Base-by-base conservation (phyloP, 2,888 invertebrate species). In the Lasioglossum pauxillum region DNA sequence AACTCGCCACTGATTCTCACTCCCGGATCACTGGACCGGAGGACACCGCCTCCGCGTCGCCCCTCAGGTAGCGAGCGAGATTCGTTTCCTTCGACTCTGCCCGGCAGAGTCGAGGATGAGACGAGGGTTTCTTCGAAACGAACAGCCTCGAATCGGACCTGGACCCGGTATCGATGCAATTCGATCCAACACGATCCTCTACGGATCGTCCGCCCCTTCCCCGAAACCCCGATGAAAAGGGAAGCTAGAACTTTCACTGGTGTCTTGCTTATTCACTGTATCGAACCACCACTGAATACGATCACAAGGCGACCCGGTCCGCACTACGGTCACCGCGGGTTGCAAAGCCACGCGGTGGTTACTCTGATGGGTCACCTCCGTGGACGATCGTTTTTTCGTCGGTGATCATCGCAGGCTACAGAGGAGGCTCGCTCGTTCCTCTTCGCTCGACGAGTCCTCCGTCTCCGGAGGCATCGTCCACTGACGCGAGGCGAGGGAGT, bases 401-500 rank as follows among this genome's bases (percentile, higher is more conserved):
- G 44, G 49, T 60, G 67, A 80, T 71, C 49, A 57, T 64, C 27
- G 38, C 53, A 27, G 35, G 46, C 16, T 41, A 23, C 71, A 23
- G 38, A 74, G 76, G 80, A 85, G 82, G 69, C 71, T 71, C 83
- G 80, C 82, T 81, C 80, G 82, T 75, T 87, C 82, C 85, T 89
- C 85, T 85, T 88, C 72, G 75, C 80, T 86, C 84, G 87, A 38
- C 90, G 92, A 89, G 91, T 90, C 91, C 83, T 86, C 92, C 91
- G 87, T 91, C 92, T 88, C 89, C 92, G 89, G 89, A 90, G 90
- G 91, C 92, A 91, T 90, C 90, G 91, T 90, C 90, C 86, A 91
- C 91, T 91, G 91, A 90, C 91, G 90, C 92, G 91, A 91, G 90
- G 93, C 93, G 94, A 94, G 94, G 94, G 94, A 94, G 94, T 94